Evolutionary conservation across 2,797 vertebrate species (phyloP).

Genomic region (Hydrophis major): DNA sequence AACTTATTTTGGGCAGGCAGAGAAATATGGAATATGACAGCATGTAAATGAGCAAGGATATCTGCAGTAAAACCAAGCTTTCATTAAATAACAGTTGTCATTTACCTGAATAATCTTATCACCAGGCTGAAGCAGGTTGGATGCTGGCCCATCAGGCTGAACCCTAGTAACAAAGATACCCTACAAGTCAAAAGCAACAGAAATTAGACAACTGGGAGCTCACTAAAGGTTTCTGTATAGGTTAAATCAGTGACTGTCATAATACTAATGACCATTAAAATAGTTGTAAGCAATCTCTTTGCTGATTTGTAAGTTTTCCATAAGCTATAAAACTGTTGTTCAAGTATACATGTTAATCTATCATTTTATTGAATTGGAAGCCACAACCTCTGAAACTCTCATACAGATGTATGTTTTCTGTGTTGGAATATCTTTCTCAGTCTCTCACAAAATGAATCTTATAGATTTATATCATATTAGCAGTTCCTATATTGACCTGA

Average conservation of each 20-base stretch:
- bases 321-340: background rate
- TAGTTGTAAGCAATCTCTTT: constrained; percentile 2
- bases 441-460: background rate
- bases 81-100: background rate
- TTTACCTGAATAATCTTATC: constrained; percentile 99
- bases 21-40: background rate
- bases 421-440: background rate
- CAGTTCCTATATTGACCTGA: background rate
- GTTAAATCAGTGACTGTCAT: constrained; percentile 3
- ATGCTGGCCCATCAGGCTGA: constrained; percentile 98
- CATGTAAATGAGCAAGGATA: background rate
- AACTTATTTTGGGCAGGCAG: background rate
- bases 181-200: constrained; percentile 99
- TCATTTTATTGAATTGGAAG: background rate
- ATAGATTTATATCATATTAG: background rate
- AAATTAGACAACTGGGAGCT: constrained; percentile 91
- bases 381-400: background rate
- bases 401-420: background rate
- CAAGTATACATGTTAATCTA: background rate
- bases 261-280: constrained; percentile 6
- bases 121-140: constrained; percentile 90
- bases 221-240: constrained; percentile 45
- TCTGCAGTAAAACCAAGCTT: background rate
- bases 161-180: constrained; percentile 99
- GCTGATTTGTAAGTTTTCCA: background rate